Conservation (phyloP, 2,113 vertebrate genomes). For the Gopherus flavomarginatus region DNA sequence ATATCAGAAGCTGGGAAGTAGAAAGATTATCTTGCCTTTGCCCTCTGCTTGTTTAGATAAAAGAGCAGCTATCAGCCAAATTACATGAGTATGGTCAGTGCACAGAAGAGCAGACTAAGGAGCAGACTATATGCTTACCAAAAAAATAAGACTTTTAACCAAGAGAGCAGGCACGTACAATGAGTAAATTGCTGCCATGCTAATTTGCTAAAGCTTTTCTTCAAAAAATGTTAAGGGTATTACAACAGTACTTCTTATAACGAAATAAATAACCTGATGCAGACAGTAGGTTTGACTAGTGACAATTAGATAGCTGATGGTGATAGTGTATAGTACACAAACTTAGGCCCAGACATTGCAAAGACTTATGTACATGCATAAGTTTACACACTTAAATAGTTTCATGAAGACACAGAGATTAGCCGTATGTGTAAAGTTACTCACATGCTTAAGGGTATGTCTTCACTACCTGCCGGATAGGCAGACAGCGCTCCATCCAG, state of each 20-base stretch:
- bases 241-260: background rate
- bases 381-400: background rate
- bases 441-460: background rate
- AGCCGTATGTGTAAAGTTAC: background rate
- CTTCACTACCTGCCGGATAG: too few relatives aligned
- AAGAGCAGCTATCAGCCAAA: background rate
- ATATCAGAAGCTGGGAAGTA: background rate
- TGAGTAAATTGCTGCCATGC: background rate
- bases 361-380: background rate
- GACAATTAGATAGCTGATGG: background rate
- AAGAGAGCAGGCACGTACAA: background rate
- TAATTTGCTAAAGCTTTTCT: constrained; percentile 10
- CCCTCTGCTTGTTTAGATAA: background rate
- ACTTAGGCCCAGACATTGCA: background rate
- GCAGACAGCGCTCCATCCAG: too few relatives aligned
- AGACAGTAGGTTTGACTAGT: background rate
- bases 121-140: background rate
- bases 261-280: background rate
- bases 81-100: background rate
- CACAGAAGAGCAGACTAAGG: background rate
- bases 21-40: background rate
- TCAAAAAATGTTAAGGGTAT: background rate
- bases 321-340: background rate
- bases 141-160: background rate
- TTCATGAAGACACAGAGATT: background rate